These are phyloP conservation scores for Caenorhabditis doughertyi DNA, from an alignment of 2,888 invertebrate species.

Conservation along the genomic window DNA sequence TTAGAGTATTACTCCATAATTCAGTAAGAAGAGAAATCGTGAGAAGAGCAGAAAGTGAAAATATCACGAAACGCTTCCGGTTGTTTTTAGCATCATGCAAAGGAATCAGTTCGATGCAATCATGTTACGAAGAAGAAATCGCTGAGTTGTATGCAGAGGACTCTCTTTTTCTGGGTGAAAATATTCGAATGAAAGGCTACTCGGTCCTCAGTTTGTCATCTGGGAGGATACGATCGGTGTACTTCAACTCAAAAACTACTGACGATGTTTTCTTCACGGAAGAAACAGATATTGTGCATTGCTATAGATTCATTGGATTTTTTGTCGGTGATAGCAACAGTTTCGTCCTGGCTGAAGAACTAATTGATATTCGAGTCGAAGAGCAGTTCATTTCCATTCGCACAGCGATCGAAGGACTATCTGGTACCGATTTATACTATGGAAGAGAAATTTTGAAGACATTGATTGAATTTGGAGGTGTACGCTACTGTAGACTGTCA, in stretches of 20 bases:
- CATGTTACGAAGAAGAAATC: too few relatives aligned
- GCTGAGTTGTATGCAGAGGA: too few relatives aligned
- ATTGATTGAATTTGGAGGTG: background rate
- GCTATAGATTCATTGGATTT: background rate
- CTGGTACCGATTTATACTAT: background rate
- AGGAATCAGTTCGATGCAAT: too few relatives aligned
- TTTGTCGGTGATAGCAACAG: too few relatives aligned
- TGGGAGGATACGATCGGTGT: background rate
- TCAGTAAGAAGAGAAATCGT: background rate
- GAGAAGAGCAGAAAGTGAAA: background rate
- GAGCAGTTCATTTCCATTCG: background rate
- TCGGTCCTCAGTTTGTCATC: too few relatives aligned
- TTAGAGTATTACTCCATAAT: background rate
- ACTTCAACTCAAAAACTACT: background rate
- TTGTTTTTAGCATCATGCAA: background rate
- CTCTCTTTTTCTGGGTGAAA: too few relatives aligned
- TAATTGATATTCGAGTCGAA: background rate
- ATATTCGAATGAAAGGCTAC: too few relatives aligned
- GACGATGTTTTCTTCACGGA: background rate
- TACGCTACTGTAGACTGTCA: background rate
- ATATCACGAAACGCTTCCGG: background rate
- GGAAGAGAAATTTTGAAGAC: background rate
- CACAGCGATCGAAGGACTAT: background rate
- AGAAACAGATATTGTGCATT: background rate
- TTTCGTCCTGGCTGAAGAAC: background rate